Base-by-base conservation (phyloP, 2,888 invertebrate species). In the Ypsolopha sequella region DNA sequence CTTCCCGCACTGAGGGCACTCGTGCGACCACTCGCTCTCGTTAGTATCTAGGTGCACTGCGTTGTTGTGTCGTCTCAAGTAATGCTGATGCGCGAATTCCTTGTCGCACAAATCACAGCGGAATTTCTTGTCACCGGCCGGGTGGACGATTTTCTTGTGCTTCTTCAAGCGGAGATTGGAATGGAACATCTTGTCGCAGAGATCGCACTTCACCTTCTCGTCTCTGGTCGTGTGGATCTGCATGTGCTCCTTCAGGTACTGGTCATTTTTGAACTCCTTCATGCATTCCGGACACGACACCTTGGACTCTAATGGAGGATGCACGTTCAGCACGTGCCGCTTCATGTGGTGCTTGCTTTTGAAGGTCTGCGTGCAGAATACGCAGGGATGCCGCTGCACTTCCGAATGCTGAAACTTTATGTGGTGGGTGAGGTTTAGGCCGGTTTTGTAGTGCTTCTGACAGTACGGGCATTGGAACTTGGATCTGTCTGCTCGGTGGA, bases 251-350 rank as follows among this genome's bases (percentile, higher is more conserved):
- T 78, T 80, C 0, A 86, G 55, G 52, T 86, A 86, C 56, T 85
- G 84, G 39, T 85, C 85, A 49, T 86, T 86, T 53, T 86, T 86
- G 52, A 86, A 86, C 60, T 84, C 85, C 52, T 86, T 86, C 2
- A 77, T 41, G 43, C 85, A 86, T 48, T 82, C 82, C 0, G 84
- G 80, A 44, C 85, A 86, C 0, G 72, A 70, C 0, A 84, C 85
- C 59, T 84, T 86, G 0, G 84, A 84, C 54, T 86, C 85, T 14
- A 85, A 59, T 0, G 85, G 85, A 0, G 85, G 85, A 36, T 86
- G 85, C 0, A 86, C 84, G 48, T 86, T 86, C 0, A 86, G 48
- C 0, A 86, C 81, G 36, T 86, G 85, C 0, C 85, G 60, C 34
- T 84, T 84, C 84, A 86, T 84, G 55, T 85, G 85, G 52, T 85